Evolutionary conservation across 2,113 vertebrate species (phyloP).

Genomic region (Rhabdomys dilectus): DNA sequence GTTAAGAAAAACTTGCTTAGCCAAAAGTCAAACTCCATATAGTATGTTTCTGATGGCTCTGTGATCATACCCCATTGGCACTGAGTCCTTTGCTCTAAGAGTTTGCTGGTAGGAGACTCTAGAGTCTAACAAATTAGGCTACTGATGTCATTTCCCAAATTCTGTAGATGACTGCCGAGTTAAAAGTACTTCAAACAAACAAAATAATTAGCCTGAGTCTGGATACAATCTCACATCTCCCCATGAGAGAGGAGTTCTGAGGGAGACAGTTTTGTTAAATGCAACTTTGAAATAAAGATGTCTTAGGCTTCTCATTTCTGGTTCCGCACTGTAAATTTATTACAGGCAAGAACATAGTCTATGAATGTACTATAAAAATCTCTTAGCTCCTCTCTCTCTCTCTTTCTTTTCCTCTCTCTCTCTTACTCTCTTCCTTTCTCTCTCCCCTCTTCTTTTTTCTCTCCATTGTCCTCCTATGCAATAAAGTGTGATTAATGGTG

Average conservation of each 20-base stretch:
- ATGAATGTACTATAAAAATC: background rate
- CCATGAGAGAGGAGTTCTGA: background rate
- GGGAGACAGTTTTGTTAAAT: slow-evolving; percentile 26
- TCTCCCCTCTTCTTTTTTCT: background rate
- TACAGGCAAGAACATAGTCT: background rate
- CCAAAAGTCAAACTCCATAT: background rate
- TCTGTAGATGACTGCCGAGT: slow-evolving; percentile 9
- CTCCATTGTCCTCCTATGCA: background rate
- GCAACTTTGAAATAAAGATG: slow-evolving; percentile 42
- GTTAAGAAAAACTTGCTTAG: background rate
- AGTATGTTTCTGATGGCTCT: background rate
- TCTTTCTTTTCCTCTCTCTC: background rate
- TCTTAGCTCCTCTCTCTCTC: background rate
- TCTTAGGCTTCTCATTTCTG: background rate
- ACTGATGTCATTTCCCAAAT: slow-evolving; percentile 26
- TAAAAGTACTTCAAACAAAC: slow-evolving; percentile 50
- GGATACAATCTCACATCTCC: slow-evolving; percentile 40
- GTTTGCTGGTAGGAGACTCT: slow-evolving; percentile 8
- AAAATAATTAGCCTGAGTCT: slow-evolving; percentile 14
- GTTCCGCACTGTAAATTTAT: background rate
- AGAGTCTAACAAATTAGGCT: background rate
- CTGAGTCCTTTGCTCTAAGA: background rate
- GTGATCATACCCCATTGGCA: background rate
- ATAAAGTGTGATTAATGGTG: slow-evolving; percentile 58
- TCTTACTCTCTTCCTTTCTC: background rate